Base-by-base conservation (phyloP, 2,113 vertebrate genomes). In the Mixornis gularis region DNA sequence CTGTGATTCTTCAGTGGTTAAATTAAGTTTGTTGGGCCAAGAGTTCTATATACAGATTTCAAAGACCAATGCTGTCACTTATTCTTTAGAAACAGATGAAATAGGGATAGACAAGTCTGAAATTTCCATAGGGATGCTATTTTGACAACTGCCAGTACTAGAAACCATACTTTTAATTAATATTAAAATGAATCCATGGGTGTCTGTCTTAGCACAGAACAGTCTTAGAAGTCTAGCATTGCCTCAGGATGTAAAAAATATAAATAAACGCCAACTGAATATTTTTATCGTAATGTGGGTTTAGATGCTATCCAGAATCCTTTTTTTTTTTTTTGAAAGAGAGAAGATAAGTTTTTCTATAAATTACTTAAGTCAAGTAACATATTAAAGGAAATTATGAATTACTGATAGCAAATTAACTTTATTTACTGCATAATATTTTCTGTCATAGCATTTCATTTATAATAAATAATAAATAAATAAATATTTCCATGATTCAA, bases 81-180 rank as follows among this genome's bases (percentile, higher is more conserved):
- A 43, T 17, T 84, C 56, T 78, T 92, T 62, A 89, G 73, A 94
- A 90, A 84, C 13, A 74, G 60, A 81, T 70, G 32, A 89, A 94
- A 84, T 18, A 71, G 21, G 15, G 12, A n/a, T 86, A 84, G 48
- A 24, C 4, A 38, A 78, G 52, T 48, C 73, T 86, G 60, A 84
- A 81, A 84, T 93, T 90, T 95, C 86, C 65, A 44, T n/a, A 32
- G 79, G 55, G 85, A 63, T 74, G 13, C 34, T 89, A 18, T 90
- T 96, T 90, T 93, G 80, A 90, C 80, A 92, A 86, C 77, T 88
- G 56, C 21, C 60, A 79, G 78, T 72, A 59, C 18, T 24, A 93
- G 53, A 84, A 91, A 64, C 16, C 16, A 40, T 70, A 76, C 62
- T 66, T 92, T 82, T 88, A 69, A 86, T 87, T 74, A 76, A 73